A percentile compares a stretch with the other conserved stretches of the same genome.
Conservation (phyloP, 2,113 vertebrate species). For the Alexandromys fortis region DNA sequence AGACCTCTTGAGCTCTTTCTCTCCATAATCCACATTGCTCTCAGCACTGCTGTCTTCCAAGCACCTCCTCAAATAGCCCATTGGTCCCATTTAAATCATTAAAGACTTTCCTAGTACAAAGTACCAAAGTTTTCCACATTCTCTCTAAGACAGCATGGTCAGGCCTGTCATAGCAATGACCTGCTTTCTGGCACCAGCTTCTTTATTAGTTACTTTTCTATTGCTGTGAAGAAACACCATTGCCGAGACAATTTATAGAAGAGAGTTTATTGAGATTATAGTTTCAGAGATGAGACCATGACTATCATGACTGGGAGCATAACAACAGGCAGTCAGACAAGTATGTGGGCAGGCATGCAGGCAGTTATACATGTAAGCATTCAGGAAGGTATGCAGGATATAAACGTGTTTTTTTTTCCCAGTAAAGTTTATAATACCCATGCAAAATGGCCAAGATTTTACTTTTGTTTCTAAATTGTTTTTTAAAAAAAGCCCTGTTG, state of each 20-base stretch:
- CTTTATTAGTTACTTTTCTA: neutral
- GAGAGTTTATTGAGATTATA: neutral
- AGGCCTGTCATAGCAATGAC: neutral
- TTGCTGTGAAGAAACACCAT: neutral
- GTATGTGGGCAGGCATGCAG: neutral
- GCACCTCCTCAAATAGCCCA: neutral
- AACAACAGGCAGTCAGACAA: neutral
- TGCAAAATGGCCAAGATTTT: neutral
- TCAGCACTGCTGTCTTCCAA: neutral
- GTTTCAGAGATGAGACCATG: neutral
- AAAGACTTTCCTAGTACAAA: neutral
- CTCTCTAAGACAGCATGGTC: neutral
- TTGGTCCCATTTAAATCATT: neutral
- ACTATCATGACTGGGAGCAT: neutral
- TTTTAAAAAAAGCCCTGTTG: too few species aligned
- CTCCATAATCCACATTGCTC: neutral
- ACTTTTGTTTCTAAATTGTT: neutral
- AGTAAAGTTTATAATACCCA: neutral
- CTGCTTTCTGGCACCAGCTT: neutral
- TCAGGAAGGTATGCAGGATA: neutral
- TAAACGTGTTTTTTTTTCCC: too few species aligned
- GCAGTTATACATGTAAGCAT: neutral
- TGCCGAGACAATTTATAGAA: neutral
- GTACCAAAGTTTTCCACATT: neutral
- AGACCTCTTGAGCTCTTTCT: neutral